These are phyloP conservation scores for Coracias cyanogaster DNA, from an alignment of 2,797 vertebrate genomes.

Conservation along the genomic window DNA sequence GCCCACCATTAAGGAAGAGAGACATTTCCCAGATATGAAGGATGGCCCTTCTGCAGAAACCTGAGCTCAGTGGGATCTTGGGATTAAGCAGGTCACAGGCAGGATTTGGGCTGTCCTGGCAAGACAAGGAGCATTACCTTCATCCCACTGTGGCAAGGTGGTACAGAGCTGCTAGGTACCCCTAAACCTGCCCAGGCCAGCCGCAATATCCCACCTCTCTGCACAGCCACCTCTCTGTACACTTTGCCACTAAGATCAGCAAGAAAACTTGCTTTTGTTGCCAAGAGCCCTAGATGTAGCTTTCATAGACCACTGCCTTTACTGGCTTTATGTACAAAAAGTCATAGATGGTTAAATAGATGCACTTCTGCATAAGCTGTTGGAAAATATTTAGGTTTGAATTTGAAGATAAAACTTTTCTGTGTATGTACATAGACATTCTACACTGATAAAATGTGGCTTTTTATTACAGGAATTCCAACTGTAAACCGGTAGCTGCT, in stretches of 20 bases:
- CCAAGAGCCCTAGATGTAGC: not conserved
- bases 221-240: not conserved
- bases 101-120: not conserved
- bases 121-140: not conserved
- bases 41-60: not conserved
- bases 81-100: not conserved
- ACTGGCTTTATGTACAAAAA: not conserved
- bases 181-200: not conserved
- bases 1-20: not conserved
- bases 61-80: not conserved
- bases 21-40: not conserved
- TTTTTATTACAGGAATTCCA: constrained; percentile 49
- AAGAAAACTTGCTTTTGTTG: not conserved
- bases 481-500: constrained; percentile 51
- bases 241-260: not conserved
- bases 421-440: constrained; percentile 19
- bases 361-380: constrained; percentile 3
- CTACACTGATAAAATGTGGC: constrained; percentile 21
- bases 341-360: not conserved
- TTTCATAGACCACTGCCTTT: not conserved
- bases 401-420: constrained; percentile 40
- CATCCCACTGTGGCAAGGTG: rapidly evolving
- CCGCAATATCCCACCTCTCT: not conserved
- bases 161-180: not conserved
- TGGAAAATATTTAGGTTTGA: constrained; percentile 45